Evolutionary conservation across 2,888 invertebrate species (phyloP).

Genomic region (Listrodromus nycthemerus): DNA sequence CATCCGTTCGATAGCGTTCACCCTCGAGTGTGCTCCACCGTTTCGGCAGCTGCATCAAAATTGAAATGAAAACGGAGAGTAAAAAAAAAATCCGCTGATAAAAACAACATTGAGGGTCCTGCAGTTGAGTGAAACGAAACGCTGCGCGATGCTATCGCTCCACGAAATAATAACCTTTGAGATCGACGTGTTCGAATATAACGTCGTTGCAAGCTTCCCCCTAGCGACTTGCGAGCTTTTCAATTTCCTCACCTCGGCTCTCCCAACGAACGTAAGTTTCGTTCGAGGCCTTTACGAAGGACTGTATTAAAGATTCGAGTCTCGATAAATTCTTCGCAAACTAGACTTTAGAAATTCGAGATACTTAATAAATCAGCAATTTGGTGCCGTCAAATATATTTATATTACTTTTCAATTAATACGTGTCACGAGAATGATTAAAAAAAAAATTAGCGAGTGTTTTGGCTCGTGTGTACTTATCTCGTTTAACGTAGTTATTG

Average conservation of each 20-base stretch:
- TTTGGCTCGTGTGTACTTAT: too few relatives aligned
- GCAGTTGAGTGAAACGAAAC: background rate
- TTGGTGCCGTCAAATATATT: background rate
- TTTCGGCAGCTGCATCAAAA: conserved; percentile 30
- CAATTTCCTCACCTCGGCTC: background rate
- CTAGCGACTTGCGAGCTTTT: background rate
- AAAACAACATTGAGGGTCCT: conserved; percentile 19
- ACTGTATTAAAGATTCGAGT: background rate
- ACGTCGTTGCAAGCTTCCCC: conserved; percentile 30
- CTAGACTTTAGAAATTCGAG: background rate
- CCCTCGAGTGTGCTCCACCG: conserved; percentile 34
- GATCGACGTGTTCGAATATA: conserved; percentile 57
- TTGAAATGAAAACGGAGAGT: conserved; percentile 49
- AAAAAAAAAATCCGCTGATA: conserved; percentile 9
- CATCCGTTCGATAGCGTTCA: conserved; percentile 7
- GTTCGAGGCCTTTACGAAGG: conserved; percentile 20
- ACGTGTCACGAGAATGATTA: too few relatives aligned
- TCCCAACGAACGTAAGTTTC: conserved; percentile 29
- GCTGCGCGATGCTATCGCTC: conserved; percentile 12
- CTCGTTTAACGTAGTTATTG: too few relatives aligned
- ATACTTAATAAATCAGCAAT: background rate
- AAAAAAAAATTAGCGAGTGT: too few relatives aligned
- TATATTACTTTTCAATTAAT: too few relatives aligned
- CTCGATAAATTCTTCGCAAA: background rate
- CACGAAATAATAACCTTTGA: conserved; percentile 52